Evolutionary conservation across 2,888 invertebrate species (phyloP).

Genomic region (Belgica antarctica): DNA sequence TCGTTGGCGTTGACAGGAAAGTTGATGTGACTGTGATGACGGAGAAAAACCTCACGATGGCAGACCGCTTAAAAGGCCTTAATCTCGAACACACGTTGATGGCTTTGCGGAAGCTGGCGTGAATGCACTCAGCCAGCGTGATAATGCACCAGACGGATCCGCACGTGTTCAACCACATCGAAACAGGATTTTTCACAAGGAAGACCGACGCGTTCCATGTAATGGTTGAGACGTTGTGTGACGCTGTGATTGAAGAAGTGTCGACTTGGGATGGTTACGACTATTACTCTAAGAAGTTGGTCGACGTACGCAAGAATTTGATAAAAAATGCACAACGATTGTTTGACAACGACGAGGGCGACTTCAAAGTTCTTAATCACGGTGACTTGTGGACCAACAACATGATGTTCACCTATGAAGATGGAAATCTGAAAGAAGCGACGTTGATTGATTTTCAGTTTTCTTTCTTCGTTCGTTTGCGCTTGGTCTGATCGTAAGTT

Average conservation of each 20-base stretch:
- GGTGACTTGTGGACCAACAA: conserved; percentile 41
- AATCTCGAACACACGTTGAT: conserved; percentile 10
- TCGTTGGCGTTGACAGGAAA: conserved; percentile 14
- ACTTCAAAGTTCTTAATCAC: conserved; percentile 21
- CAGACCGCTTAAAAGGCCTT: conserved; percentile 22
- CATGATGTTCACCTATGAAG: conserved; percentile 26
- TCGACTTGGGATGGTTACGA: not conserved
- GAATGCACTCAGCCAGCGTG: conserved; percentile 29
- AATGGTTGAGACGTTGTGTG: not conserved
- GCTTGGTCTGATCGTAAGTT: conserved; percentile 29
- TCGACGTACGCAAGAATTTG: not conserved
- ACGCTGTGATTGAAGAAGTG: conserved; percentile 6
- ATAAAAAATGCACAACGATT: conserved; percentile 11
- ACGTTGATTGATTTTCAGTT: conserved; percentile 31
- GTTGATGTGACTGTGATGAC: not conserved
- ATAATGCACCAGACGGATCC: conserved; percentile 1
- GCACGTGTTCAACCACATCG: not conserved
- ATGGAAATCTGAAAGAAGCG: not conserved
- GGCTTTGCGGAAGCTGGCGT: conserved; percentile 3
- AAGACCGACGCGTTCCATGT: conserved; percentile 12
- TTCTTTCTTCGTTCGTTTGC: conserved; percentile 17
- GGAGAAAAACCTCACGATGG: conserved; percentile 18
- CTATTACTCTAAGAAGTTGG: conserved; percentile 21
- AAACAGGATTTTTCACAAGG: conserved; percentile 23
- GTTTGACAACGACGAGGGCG: conserved; percentile 24